Percentiles rank a stretch among this genome's conserved stretches.
Evolutionary conservation across 2,113 vertebrate species (phyloP).

Genomic region (Rhea americana): DNA sequence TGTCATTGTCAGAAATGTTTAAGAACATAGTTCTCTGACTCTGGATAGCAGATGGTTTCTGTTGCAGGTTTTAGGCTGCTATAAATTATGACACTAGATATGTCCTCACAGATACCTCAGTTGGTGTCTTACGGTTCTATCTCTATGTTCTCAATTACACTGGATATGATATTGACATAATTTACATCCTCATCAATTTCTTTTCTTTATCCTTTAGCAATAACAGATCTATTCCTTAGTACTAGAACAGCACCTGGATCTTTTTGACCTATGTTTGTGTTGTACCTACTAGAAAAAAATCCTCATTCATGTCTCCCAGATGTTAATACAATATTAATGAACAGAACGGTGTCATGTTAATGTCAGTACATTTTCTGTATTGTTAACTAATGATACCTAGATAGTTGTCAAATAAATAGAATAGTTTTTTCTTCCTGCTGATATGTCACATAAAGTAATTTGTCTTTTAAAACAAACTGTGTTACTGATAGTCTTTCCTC

Average conservation of each 20-base stretch:
- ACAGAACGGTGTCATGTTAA: not conserved
- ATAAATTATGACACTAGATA: not conserved
- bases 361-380: not conserved
- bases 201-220: not conserved
- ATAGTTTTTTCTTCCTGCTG: not conserved
- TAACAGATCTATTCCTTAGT: not conserved
- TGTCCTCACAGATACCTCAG: not conserved
- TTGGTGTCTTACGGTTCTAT: not conserved
- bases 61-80: not conserved
- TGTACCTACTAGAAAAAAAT: not conserved
- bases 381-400: not conserved
- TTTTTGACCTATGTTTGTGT: not conserved
- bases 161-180: not conserved
- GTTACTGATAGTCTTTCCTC: not conserved
- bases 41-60: not conserved
- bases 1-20: not conserved
- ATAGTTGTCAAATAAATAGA: not conserved
- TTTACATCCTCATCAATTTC: not conserved
- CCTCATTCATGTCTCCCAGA: not conserved
- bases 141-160: not conserved
- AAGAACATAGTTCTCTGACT: not conserved
- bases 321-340: not conserved
- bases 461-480: not conserved
- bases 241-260: not conserved
- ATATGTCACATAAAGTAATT: not conserved